phyloP scores from a whole-genome alignment of 2,113 vertebrate genomes.

The Puffinus mauretanicus region DNA sequence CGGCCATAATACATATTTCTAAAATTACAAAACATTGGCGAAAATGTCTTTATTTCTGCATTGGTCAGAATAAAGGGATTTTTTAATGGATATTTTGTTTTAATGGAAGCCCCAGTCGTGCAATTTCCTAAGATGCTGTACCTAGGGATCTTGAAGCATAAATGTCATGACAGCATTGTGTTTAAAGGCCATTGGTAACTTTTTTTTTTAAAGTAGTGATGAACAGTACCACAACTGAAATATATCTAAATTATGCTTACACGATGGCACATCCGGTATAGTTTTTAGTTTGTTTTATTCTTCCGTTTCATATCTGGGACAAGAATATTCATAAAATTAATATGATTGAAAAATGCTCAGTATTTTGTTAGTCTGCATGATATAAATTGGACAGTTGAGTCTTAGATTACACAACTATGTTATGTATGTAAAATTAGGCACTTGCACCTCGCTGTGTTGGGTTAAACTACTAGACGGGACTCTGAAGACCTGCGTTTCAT shows the following conservation, averaged over 20 bases:
- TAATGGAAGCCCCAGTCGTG: neutral
- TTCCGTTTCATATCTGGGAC: neutral
- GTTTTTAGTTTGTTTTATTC: neutral
- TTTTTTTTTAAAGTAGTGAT: neutral
- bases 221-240: neutral
- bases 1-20: neutral
- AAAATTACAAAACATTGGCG: neutral
- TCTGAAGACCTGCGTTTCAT: neutral
- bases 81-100: neutral
- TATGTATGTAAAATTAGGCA: neutral
- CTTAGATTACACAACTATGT: neutral
- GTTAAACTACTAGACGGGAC: neutral
- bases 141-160: neutral
- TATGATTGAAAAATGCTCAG: neutral
- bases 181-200: neutral
- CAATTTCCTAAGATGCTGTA: neutral
- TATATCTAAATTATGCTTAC: neutral
- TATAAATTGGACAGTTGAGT: neutral
- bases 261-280: neutral
- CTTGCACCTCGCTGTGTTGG: neutral
- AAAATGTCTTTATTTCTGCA: neutral
- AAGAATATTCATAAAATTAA: neutral
- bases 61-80: neutral
- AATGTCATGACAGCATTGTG: neutral
- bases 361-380: neutral